phyloP scores from a whole-genome alignment of 2,888 invertebrate species.

The Amphipoea lucens region DNA sequence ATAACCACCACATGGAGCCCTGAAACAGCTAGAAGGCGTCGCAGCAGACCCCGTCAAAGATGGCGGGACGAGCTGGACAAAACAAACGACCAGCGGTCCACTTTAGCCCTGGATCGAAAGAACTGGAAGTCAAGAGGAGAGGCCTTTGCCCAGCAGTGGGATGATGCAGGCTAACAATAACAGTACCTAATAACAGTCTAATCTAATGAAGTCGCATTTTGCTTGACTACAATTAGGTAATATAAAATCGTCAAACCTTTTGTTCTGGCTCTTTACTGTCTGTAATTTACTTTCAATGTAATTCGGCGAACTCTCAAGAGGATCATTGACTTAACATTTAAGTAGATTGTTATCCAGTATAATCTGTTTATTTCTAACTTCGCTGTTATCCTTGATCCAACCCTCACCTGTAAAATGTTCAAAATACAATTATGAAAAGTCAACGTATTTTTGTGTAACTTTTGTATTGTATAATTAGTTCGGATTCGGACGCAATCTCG shows the following conservation, averaged over 20 bases:
- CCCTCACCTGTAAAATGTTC: constrained; percentile 42
- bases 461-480: constrained; percentile 62
- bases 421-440: constrained; percentile 63
- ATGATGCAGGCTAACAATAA: too few species aligned
- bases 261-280: constrained; percentile 8
- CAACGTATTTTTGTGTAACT: constrained; percentile 60
- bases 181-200: too few species aligned
- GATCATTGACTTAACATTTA: constrained; percentile 35
- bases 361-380: constrained; percentile 48
- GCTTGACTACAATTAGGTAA: constrained; percentile 9
- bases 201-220: background rate
- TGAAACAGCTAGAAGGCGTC: too few species aligned
- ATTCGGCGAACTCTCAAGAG: constrained; percentile 24
- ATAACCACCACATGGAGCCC: too few species aligned
- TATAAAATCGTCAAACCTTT: constrained; percentile 5
- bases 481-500: constrained; percentile 50
- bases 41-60: too few species aligned
- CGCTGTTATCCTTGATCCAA: constrained; percentile 26
- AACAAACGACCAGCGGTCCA: too few species aligned
- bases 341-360: constrained; percentile 40
- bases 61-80: too few species aligned
- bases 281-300: constrained; percentile 17
- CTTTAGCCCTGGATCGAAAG: too few species aligned
- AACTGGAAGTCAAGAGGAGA: too few species aligned
- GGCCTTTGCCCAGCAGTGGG: too few species aligned